phyloP scores from a whole-genome alignment of 2,113 vertebrate genomes.

The Sardina pilchardus region DNA sequence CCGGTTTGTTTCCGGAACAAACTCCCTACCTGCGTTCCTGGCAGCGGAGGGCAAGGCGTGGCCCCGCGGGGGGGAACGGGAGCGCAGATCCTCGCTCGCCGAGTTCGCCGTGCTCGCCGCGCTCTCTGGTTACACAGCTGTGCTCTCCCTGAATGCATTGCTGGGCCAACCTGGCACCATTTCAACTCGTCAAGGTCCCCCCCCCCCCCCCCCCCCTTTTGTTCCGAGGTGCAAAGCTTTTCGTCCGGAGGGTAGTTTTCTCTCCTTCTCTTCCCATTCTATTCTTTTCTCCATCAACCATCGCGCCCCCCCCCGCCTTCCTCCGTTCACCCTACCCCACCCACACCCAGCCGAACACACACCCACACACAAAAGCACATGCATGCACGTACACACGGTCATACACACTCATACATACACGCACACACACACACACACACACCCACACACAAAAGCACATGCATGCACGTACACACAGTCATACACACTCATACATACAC shows the following conservation, averaged over 20 bases:
- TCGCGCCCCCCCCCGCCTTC: neutral
- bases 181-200: neutral
- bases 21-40: neutral
- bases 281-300: neutral
- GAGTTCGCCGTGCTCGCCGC: no score
- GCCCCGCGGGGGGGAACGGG: neutral
- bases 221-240: neutral
- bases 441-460: neutral
- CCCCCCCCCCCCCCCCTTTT: neutral
- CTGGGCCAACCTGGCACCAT: neutral
- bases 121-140: neutral
- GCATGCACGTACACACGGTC: neutral
- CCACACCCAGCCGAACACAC: neutral
- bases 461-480: neutral
- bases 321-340: neutral
- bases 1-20: neutral
- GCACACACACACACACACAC: neutral
- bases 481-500: neutral
- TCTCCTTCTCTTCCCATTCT: neutral
- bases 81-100: neutral
- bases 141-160: neutral
- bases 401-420: neutral
- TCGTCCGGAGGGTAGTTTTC: conserved; percentile 1
- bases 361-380: neutral
- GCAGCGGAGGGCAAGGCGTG: neutral